Evolutionary conservation across 1,140 invertebrate genomes (phyloP), one percentile per base, ranked within the genome.

Genomic region (Temnothorax curvispinosus): DNA sequence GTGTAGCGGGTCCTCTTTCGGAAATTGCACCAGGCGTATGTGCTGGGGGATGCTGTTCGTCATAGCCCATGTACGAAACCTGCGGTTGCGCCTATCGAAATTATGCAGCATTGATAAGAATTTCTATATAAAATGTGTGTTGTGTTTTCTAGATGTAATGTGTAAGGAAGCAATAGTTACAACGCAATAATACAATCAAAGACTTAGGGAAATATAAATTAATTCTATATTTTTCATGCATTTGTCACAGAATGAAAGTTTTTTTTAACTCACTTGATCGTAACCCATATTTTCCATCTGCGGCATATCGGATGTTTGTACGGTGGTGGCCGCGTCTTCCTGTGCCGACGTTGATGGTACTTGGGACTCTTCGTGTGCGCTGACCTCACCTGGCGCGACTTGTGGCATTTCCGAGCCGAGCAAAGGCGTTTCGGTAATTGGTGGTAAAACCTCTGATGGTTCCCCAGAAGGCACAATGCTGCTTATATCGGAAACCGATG

Each of bases 61-160:
- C 97, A 93, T 97, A 98, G n/a, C 97, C 97, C 95, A 97, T 96
- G 89, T 97, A 98, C 1, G 97, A 97, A 96, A 92, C 96, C 94
- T 93, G 94, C 62, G 94, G 91, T 87, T 95, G 94, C 41, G 92
- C 90, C 94, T 95, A 18, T 44, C 72, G 75, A 74, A 85, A 62
- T 72, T 60, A 71, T 50, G 74, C 64, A 62, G 18, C 41, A 92
- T 85, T 50, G 8, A 67, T 44, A 77, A 44, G 13, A 38, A 0
- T 76, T 76, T 76, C 8, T 56, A 54, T 21, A 56, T 58, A 58
- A 38, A 75, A 75, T 41, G 0, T 41, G 38, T 2, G 4, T 13
- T 41, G 38, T 2, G 4, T 13, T 67, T 8, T 67, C 18, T 65
- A n/a, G 4, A 41, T 27, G 27, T 27, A 27, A 27, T 27, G 27